A percentile compares a stretch with the other conserved stretches of the same genome.
phyloP scores from a whole-genome alignment of 1,140 invertebrate genomes.

The Dendrolimus punctatus region DNA sequence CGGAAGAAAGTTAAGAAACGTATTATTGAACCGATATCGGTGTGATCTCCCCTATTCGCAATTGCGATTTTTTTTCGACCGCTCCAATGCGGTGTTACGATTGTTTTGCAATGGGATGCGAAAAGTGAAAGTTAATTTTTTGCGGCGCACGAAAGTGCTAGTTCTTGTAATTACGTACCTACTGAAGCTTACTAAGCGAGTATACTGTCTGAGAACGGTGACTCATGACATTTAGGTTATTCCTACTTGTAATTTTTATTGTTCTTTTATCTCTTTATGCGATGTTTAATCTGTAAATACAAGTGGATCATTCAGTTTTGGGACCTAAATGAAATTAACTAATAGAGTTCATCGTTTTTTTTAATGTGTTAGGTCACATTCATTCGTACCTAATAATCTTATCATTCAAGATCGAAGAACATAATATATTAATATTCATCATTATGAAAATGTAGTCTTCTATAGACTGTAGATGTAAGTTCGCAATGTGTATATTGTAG shows the following conservation, averaged over 20 bases:
- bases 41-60: constrained; percentile 18
- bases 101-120: constrained; percentile 62
- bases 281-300: too few species aligned
- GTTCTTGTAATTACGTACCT: constrained; percentile 3
- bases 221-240: constrained; percentile 17
- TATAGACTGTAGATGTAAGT: too few species aligned
- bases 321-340: too few species aligned
- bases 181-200: constrained; percentile 12
- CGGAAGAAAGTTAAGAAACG: constrained; percentile 70
- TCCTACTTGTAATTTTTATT: background rate
- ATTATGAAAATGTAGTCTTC: too few species aligned
- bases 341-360: too few species aligned
- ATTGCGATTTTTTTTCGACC: constrained; percentile 22
- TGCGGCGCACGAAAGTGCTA: constrained; percentile 44
- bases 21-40: constrained; percentile 19
- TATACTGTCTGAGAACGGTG: constrained; percentile 9
- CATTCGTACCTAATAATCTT: too few species aligned
- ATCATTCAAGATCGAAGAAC: too few species aligned
- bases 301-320: too few species aligned
- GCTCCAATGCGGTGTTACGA: constrained; percentile 42
- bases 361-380: too few species aligned
- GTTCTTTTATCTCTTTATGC: too few species aligned
- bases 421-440: too few species aligned
- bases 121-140: constrained; percentile 64
- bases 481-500: too few species aligned